Percentiles rank a stretch among this genome's conserved stretches.
These are phyloP conservation scores for Aspiorhynchus laticeps DNA, from an alignment of 2,113 vertebrate species.

Conservation along the genomic window DNA sequence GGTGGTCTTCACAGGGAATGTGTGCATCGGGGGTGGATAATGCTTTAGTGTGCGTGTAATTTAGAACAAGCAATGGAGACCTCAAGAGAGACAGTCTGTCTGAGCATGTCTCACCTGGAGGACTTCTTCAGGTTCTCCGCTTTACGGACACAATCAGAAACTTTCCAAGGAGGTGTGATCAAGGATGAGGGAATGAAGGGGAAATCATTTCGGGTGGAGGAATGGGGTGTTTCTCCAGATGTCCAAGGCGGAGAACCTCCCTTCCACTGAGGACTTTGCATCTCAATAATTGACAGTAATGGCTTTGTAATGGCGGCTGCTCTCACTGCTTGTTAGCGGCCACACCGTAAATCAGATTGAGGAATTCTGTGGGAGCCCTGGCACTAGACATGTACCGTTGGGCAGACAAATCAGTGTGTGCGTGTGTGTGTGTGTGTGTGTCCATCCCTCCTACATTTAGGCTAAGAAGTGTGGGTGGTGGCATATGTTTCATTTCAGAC, in stretches of 20 bases:
- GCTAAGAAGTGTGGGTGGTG: slow-evolving; percentile 48
- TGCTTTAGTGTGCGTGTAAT: background rate
- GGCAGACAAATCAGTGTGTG: slow-evolving; percentile 28
- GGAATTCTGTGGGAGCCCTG: slow-evolving; percentile 57
- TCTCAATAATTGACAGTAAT: slow-evolving; percentile 69
- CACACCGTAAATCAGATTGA: slow-evolving; percentile 56
- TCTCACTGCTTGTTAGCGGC: slow-evolving; percentile 42
- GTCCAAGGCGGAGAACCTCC: slow-evolving; percentile 1
- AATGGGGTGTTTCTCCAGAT: slow-evolving; percentile 39
- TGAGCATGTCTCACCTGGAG: slow-evolving; percentile 25
- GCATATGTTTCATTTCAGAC: slow-evolving; percentile 53
- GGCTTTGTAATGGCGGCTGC: slow-evolving; percentile 63
- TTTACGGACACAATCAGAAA: background rate
- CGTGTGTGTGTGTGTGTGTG: background rate
- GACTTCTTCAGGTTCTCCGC: slow-evolving; percentile 14
- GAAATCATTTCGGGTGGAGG: background rate
- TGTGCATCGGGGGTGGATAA: slow-evolving; percentile 31
- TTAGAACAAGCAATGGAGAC: slow-evolving; percentile 7
- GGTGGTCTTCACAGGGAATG: slow-evolving; percentile 25
- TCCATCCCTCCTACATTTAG: slow-evolving; percentile 27
- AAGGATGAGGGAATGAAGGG: background rate
- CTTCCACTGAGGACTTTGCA: slow-evolving; percentile 34
- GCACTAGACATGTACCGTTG: slow-evolving; percentile 44
- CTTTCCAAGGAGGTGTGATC: slow-evolving; percentile 19
- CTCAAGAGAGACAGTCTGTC: slow-evolving; percentile 19